A percentile compares a stretch with the other conserved stretches of the same genome.
Conservation (phyloP, 1,140 invertebrate genomes). For the Asbolus verrucosus region DNA sequence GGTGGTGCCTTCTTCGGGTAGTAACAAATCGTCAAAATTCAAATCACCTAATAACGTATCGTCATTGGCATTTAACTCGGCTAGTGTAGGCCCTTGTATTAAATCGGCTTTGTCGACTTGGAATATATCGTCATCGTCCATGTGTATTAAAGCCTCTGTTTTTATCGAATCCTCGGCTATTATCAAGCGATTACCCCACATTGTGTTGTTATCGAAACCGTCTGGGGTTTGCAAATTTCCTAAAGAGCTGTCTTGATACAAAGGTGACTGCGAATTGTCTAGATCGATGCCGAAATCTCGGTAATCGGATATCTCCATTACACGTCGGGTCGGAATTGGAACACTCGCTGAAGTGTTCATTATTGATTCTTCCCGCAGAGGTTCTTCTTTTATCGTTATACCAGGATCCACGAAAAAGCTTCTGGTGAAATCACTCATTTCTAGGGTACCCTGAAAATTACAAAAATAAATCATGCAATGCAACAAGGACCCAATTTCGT, state of each 20-base stretch:
- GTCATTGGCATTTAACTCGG: slow-evolving; percentile 88
- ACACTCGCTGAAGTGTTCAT: slow-evolving; percentile 69
- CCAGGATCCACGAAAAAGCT: slow-evolving; percentile 66
- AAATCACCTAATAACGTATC: slow-evolving; percentile 84
- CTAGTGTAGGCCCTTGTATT: slow-evolving; percentile 84
- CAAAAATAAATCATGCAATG: background rate
- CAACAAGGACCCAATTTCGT: too few species aligned
- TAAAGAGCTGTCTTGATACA: slow-evolving; percentile 63
- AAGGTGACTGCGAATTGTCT: slow-evolving; percentile 64
- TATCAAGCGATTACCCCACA: slow-evolving; percentile 56
- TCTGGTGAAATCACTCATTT: slow-evolving; percentile 61
- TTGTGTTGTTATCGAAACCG: slow-evolving; percentile 64
- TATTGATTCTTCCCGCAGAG: slow-evolving; percentile 57
- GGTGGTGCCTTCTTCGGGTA: slow-evolving; percentile 74
- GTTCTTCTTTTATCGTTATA: slow-evolving; percentile 67
- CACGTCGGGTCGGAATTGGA: slow-evolving; percentile 68
- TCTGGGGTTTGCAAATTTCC: slow-evolving; percentile 62
- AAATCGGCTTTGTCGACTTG: slow-evolving; percentile 90
- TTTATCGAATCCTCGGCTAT: slow-evolving; percentile 64
- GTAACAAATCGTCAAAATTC: slow-evolving; percentile 85
- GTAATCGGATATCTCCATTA: slow-evolving; percentile 65
- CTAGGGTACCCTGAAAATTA: slow-evolving; percentile 1
- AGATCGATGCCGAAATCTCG: slow-evolving; percentile 69
- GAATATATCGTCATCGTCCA: slow-evolving; percentile 91
- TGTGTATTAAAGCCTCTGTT: slow-evolving; percentile 74